These are phyloP conservation scores for Pampusana beccarii DNA, from an alignment of 2,113 vertebrate species.

Conservation along the genomic window DNA sequence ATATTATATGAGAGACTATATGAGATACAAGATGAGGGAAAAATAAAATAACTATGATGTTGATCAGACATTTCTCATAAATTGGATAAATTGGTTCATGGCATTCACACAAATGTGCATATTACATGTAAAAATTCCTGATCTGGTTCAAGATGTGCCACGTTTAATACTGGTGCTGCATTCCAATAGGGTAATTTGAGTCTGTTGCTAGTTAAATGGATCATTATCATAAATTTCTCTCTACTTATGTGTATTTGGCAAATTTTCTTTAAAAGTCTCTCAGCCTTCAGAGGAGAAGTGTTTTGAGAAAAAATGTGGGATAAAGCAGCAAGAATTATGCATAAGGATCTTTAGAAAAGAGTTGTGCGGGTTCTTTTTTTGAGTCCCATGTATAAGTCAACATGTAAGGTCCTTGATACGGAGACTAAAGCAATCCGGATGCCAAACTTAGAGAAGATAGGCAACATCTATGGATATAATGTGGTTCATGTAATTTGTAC, in stretches of 20 bases:
- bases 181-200: neutral
- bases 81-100: neutral
- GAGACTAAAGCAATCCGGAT: neutral
- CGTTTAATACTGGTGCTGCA: neutral
- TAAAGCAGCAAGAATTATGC: neutral
- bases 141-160: neutral
- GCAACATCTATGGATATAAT: neutral
- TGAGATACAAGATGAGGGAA: neutral
- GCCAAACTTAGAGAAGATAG: neutral
- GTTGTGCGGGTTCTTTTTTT: neutral
- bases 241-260: neutral
- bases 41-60: neutral
- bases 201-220: neutral
- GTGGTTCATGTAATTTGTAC: neutral
- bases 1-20: neutral
- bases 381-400: accelerated
- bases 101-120: neutral
- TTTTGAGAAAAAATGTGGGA: neutral
- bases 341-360: neutral
- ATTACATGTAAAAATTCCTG: neutral
- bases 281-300: neutral
- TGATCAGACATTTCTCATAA: neutral
- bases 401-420: neutral
- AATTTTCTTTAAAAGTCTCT: neutral
- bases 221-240: neutral